Conservation (phyloP, 2,797 vertebrate genomes). For the Tadarida brasiliensis region DNA sequence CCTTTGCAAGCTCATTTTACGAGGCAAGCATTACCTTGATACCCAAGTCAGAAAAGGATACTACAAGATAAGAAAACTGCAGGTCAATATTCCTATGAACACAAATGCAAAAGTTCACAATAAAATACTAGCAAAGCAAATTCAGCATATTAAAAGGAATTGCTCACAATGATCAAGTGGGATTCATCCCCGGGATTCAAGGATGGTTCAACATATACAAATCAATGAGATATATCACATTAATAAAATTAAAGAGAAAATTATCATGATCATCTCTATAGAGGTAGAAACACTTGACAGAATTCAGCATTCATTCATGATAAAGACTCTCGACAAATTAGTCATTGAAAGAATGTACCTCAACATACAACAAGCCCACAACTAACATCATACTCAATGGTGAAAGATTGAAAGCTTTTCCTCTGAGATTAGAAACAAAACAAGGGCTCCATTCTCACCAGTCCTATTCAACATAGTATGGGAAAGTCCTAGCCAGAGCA, state of each 20-base stretch:
- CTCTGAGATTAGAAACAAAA: background rate
- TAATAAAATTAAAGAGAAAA: background rate
- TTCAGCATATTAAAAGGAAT: background rate
- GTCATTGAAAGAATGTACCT: background rate
- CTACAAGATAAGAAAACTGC: background rate
- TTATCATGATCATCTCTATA: background rate
- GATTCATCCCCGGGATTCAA: background rate
- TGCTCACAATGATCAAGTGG: background rate
- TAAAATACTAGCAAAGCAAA: background rate
- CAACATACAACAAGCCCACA: background rate
- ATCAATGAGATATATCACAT: background rate
- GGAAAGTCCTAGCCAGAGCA: background rate
- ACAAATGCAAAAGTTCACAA: background rate
- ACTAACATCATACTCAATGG: background rate
- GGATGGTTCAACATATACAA: background rate
- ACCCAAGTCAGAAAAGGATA: background rate
- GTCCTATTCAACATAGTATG: background rate
- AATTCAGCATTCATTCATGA: background rate
- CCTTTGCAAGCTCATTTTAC: background rate
- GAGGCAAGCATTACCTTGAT: background rate
- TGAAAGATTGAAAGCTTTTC: background rate
- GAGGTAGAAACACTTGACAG: background rate
- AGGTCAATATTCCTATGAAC: background rate
- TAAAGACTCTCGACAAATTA: background rate
- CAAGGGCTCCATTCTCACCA: background rate